Base-by-base conservation (phyloP, 2,113 vertebrate species). In the Datnioides undecimradiatus region DNA sequence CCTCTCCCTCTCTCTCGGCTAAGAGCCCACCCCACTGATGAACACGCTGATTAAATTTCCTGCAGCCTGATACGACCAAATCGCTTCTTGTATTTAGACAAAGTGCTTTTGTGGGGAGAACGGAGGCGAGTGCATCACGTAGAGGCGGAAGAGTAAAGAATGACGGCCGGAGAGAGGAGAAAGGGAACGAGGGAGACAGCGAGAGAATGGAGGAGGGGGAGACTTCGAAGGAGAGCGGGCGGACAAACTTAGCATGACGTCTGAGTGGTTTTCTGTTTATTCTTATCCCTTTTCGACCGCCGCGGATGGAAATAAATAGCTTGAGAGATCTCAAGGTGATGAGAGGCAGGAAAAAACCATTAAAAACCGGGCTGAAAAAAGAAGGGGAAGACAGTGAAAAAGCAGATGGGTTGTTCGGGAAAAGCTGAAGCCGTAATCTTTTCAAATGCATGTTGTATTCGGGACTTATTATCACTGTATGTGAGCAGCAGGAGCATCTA, bases 21-120 rank as follows among this genome's bases (percentile, higher is more conserved):
- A 36, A 19, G 64, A 49, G 27, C 19, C 23, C 45, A 38, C 23
- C 38, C 31, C 9, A 14, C 57, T 23, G 29, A 66, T 77, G 40
- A 65, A 40, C 45, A 12, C 21, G 29, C 25, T 87, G 66, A 85
- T 80, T 83, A 72, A 31, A 83, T 75, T 79, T 87, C 55, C 69
- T 31, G 45, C 23, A 38, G 51, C 31, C 57, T 73, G 76, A 58
- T 46, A 52, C 14, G 45, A 51, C 48, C 41, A 70, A 73, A 73
- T 76, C 16, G 25, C 70, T 41, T 73, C 6, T 57, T 74, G 58
- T 58, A 54, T 67, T 79, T 68, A 82, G 73, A 79, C 71, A 64
- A 77, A 80, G 79, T 54, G 52, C 38, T 49, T 73, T 60, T 65
- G 33, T 78, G 54, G 31, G 55, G 71, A 67, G 40, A 71, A 51